Conservation (phyloP, 2,113 vertebrate genomes). For the Brachirus orientalis region DNA sequence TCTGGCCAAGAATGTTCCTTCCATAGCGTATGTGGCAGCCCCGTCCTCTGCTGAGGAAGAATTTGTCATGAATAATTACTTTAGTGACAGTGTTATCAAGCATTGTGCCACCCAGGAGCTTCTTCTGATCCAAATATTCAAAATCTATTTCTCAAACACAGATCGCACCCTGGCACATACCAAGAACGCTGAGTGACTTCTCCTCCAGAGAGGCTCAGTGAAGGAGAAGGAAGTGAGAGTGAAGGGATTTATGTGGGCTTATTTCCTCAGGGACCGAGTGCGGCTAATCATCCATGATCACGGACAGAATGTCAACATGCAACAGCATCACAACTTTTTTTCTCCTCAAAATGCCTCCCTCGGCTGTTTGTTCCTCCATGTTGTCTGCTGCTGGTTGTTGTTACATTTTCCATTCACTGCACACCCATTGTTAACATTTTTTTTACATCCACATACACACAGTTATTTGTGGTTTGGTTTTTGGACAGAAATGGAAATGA, state of each 20-base stretch:
- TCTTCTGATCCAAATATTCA: conserved; percentile 65
- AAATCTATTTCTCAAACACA: conserved; percentile 58
- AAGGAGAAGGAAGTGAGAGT: conserved; percentile 37
- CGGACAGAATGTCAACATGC: conserved; percentile 45
- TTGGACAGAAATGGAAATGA: conserved; percentile 26
- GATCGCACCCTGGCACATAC: conserved; percentile 45
- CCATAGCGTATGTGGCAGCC: conserved; percentile 36
- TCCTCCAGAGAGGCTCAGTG: conserved; percentile 41
- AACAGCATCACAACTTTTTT: conserved; percentile 28
- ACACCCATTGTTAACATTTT: conserved; percentile 28
- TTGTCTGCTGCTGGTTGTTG: conserved; percentile 11
- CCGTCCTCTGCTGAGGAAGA: conserved; percentile 30
- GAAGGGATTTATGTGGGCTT: conserved; percentile 54
- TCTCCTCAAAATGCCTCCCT: conserved; percentile 23
- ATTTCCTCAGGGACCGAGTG: conserved; percentile 42
- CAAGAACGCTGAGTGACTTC: conserved; percentile 45
- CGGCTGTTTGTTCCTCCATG: conserved; percentile 6
- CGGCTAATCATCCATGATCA: conserved; percentile 62
- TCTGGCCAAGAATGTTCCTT: conserved; percentile 36
- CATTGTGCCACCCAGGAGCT: conserved; percentile 50
- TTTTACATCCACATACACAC: conserved; percentile 19
- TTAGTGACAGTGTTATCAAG: conserved; percentile 62
- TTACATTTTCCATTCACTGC: conserved; percentile 38
- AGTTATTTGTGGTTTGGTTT: conserved; percentile 23
- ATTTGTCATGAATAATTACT: conserved; percentile 63